Percentiles rank a stretch among this genome's conserved stretches.
Evolutionary conservation across 2,113 vertebrate species (phyloP).

Genomic region (Lycocorax pyrrhopterus): DNA sequence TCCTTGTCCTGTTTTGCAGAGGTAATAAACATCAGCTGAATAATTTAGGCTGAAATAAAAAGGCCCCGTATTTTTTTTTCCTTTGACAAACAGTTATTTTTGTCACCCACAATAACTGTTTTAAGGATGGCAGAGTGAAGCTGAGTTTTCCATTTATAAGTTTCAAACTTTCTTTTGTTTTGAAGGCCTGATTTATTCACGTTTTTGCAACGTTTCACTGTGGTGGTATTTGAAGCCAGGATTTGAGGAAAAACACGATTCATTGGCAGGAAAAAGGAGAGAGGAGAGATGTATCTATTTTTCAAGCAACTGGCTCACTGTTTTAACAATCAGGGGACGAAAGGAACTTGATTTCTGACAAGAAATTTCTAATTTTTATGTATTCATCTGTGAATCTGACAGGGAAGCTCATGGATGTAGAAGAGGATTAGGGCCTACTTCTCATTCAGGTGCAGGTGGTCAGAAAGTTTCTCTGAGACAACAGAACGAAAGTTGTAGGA

Average conservation of each 20-base stretch:
- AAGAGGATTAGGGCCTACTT: not conserved
- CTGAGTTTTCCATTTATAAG: not conserved
- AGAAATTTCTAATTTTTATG: not conserved
- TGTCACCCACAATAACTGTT: not conserved
- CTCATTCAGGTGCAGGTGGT: not conserved
- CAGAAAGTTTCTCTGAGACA: not conserved
- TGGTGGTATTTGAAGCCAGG: not conserved
- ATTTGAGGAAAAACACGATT: not conserved
- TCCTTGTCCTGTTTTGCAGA: not conserved
- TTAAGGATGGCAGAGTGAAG: not conserved
- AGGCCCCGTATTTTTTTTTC: not conserved
- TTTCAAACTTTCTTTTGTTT: not conserved
- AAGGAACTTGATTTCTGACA: not conserved
- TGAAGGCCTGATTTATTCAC: not conserved
- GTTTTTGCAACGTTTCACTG: not conserved
- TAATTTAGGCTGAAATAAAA: constrained; percentile 23
- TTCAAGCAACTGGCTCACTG: not conserved
- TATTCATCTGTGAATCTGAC: not conserved
- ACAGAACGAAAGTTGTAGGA: not conserved
- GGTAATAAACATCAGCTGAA: constrained; percentile 49
- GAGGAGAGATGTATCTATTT: not conserved
- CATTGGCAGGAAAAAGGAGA: not conserved
- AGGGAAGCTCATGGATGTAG: not conserved
- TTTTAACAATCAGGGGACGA: not conserved
- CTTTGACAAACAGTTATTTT: constrained; percentile 38